phyloP scores from a whole-genome alignment of 2,888 invertebrate genomes.

The Latrodectus hesperus region DNA sequence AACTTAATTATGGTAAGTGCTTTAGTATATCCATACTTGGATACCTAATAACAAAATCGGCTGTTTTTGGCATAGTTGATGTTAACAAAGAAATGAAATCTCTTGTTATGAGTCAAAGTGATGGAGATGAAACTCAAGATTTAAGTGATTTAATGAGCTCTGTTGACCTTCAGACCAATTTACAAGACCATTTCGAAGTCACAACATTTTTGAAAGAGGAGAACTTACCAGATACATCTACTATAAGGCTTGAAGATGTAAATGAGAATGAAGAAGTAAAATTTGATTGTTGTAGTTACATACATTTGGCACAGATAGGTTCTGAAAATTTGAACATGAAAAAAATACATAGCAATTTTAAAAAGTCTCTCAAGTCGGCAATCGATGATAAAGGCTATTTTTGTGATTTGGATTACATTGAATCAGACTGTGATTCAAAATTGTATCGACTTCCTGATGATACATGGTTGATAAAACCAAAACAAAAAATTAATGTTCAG shows the following conservation, averaged over 20 bases:
- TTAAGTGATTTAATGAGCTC: not conserved
- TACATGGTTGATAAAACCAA: conserved; percentile 50
- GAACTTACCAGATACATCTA: not conserved
- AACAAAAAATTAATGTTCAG: conserved; percentile 34
- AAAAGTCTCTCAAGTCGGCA: not conserved
- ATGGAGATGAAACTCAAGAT: not conserved
- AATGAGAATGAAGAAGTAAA: conserved; percentile 25
- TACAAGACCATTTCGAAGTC: not conserved
- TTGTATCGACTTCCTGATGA: conserved; percentile 31
- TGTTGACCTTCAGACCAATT: conserved; percentile 3
- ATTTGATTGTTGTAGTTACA: conserved; percentile 23
- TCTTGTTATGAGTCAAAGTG: conserved; percentile 4
- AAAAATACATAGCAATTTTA: not conserved
- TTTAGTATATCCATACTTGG: conserved; percentile 31
- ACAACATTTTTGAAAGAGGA: not conserved
- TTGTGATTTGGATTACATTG: not conserved
- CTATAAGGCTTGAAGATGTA: conserved; percentile 20
- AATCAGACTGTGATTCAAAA: conserved; percentile 15
- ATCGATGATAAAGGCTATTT: conserved; percentile 4
- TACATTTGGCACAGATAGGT: conserved; percentile 39
- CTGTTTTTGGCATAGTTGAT: conserved; percentile 28
- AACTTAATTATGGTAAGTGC: conserved; percentile 42
- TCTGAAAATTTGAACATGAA: not conserved
- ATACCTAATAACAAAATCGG: conserved; percentile 17
- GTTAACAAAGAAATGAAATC: conserved; percentile 32